Evolutionary conservation across 2,113 vertebrate species (phyloP).

Genomic region (Terrapene triunguis): DNA sequence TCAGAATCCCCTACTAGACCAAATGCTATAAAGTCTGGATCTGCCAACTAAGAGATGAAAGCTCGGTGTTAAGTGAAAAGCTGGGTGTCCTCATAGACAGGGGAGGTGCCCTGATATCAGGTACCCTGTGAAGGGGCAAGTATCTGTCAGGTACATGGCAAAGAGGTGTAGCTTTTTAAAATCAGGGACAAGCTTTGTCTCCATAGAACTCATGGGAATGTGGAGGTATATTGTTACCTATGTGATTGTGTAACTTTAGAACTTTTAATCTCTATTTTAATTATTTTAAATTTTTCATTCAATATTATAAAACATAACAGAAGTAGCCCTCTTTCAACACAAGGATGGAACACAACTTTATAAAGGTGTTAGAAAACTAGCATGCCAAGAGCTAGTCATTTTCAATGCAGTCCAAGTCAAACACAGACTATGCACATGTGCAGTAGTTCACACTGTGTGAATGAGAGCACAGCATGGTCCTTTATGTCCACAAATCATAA

Average conservation of each 20-base stretch:
- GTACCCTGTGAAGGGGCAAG: background rate
- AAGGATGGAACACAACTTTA: background rate
- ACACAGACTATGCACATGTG: background rate
- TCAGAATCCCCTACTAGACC: constrained; percentile 34
- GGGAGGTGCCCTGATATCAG: background rate
- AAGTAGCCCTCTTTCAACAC: background rate
- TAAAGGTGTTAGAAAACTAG: background rate
- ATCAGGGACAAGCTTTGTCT: background rate
- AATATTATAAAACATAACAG: background rate
- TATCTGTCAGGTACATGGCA: background rate
- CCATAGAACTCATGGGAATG: background rate
- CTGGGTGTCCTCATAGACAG: background rate
- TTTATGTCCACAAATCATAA: background rate
- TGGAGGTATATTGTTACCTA: background rate
- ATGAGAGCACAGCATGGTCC: background rate
- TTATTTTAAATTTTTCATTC: background rate
- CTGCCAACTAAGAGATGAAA: background rate
- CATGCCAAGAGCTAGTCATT: background rate
- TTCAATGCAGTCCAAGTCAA: background rate
- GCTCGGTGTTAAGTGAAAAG: background rate
- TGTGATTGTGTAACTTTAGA: background rate
- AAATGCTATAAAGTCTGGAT: background rate
- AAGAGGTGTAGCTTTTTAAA: background rate
- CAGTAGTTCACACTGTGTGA: background rate
- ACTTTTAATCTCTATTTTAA: background rate